phyloP scores from a whole-genome alignment of 2,888 invertebrate species.

The Zaprionus lineosus region DNA sequence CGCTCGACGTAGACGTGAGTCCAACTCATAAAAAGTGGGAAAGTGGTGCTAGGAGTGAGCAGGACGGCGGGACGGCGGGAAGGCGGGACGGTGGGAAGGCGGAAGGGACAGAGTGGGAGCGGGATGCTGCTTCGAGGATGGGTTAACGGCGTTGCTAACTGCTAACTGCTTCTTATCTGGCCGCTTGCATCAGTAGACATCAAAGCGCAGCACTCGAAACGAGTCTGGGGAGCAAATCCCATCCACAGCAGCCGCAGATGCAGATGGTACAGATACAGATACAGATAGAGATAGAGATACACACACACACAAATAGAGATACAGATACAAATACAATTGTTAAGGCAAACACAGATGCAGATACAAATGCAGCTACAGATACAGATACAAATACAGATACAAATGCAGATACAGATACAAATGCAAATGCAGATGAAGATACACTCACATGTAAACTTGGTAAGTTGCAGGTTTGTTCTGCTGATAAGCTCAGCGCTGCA shows the following conservation, averaged over 20 bases:
- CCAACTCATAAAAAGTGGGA: constrained; percentile 59
- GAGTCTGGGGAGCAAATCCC: constrained; percentile 5
- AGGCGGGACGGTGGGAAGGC: too few species aligned
- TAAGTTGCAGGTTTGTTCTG: constrained; percentile 60
- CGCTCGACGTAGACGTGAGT: constrained; percentile 26
- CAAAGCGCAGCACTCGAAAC: constrained; percentile 53
- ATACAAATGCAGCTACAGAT: constrained; percentile 2
- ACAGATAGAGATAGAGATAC: constrained; percentile 8
- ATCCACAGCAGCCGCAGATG: constrained; percentile 44
- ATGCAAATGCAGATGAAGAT: constrained; percentile 48
- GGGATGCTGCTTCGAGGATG: constrained; percentile 8
- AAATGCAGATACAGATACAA: constrained; percentile 26
- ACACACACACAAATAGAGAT: constrained; percentile 29
- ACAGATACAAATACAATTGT: constrained; percentile 38
- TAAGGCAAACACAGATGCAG: too few species aligned
- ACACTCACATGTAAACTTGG: constrained; percentile 66
- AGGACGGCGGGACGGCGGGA: constrained; percentile 15
- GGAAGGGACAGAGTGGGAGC: not conserved
- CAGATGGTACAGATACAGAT: constrained; percentile 18
- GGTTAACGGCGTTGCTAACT: constrained; percentile 44
- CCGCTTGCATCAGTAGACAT: constrained; percentile 62
- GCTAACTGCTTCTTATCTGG: constrained; percentile 58
- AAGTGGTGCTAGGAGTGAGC: too few species aligned
- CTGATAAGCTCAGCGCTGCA: constrained; percentile 55
- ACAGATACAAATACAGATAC: constrained; percentile 22